A percentile compares a stretch with the other conserved stretches of the same genome.
Evolutionary conservation across 2,113 vertebrate genomes (phyloP).

Genomic region (Myanophis thanlyinensis): DNA sequence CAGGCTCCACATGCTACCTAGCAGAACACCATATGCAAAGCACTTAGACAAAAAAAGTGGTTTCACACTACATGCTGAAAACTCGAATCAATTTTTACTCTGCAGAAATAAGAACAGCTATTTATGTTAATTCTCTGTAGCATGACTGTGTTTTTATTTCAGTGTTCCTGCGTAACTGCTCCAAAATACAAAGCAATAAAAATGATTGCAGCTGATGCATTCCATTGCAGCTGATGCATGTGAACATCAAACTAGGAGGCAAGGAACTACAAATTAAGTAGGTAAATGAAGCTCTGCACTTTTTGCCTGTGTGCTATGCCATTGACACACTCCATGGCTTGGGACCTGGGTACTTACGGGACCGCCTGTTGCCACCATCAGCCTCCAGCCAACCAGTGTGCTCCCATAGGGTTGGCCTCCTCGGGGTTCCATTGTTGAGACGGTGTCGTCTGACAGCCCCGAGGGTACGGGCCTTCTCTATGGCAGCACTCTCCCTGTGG

Average conservation of each 20-base stretch:
- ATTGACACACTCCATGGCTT: not conserved
- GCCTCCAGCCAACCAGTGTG: no score
- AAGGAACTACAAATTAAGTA: not conserved
- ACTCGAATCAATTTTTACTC: not conserved
- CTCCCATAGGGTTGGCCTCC: no score
- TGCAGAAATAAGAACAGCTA: not conserved
- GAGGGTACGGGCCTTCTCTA: no score
- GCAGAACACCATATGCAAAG: not conserved
- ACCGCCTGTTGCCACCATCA: no score
- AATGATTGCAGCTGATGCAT: no score
- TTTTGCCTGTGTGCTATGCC: not conserved
- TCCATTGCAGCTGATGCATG: not conserved
- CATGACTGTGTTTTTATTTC: not conserved
- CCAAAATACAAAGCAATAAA: not conserved
- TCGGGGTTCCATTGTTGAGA: no score
- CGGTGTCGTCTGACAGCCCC: no score
- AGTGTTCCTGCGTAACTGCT: not conserved
- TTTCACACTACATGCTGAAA: not conserved
- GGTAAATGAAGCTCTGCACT: not conserved
- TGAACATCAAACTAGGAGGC: not conserved
- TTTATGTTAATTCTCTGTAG: not conserved
- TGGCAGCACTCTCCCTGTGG: no score
- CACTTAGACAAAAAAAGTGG: not conserved
- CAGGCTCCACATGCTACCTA: not conserved
- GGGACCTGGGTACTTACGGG: no score